These are phyloP conservation scores for Eupithecia insigniata DNA, from an alignment of 2,888 invertebrate genomes.

Conservation along the genomic window DNA sequence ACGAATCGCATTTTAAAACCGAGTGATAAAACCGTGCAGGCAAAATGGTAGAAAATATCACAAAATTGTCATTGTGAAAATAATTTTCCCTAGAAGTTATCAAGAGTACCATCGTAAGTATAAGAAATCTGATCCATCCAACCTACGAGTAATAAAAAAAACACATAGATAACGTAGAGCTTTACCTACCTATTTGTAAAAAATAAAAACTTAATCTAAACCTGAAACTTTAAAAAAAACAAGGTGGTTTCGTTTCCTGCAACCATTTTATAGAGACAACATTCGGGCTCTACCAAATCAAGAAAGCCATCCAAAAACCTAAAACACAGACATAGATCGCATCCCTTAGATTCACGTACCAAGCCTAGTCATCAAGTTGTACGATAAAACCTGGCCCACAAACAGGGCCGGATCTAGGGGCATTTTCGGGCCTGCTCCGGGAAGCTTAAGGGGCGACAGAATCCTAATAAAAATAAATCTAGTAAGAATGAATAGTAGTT, in stretches of 20 bases:
- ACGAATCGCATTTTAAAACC: neutral
- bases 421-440: neutral
- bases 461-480: neutral
- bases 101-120: neutral
- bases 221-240: too few relatives aligned
- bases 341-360: neutral
- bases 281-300: neutral
- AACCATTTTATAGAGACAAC: neutral
- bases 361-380: slow-evolving; percentile 33
- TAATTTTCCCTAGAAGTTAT: too few relatives aligned
- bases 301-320: neutral
- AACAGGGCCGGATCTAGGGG: neutral
- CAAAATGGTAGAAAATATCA: too few relatives aligned
- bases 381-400: slow-evolving; percentile 23
- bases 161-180: neutral
- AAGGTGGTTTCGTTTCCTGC: too few relatives aligned
- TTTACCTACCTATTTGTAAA: neutral
- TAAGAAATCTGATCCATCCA: neutral
- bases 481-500: neutral
- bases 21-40: neutral
- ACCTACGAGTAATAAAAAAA: neutral
- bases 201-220: neutral
- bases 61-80: too few relatives aligned
- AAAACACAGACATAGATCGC: neutral
- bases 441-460: neutral